Percentiles rank a stretch among this genome's conserved stretches.
These are phyloP conservation scores for Macrophya annulata DNA, from an alignment of 2,888 invertebrate species.

Conservation along the genomic window DNA sequence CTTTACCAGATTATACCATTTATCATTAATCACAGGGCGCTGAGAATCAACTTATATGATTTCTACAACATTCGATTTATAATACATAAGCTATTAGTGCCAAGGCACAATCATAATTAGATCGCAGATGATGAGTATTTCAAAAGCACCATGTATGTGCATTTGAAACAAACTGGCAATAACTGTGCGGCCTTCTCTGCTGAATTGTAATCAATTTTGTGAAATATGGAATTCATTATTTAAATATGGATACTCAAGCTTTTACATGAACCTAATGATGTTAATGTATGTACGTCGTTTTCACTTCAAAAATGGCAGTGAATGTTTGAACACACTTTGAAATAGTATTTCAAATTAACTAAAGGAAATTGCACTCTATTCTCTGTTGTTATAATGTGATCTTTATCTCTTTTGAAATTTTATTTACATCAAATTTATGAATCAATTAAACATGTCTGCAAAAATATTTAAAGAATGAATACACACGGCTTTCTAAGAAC, in stretches of 20 bases:
- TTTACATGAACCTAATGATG: not conserved
- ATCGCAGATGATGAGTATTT: not conserved
- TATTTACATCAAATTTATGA: not conserved
- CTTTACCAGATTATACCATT: slow-evolving; percentile 27
- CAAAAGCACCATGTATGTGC: not conserved
- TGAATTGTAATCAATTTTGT: not conserved
- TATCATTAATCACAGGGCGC: slow-evolving; percentile 53
- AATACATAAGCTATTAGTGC: not conserved
- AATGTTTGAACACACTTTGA: not conserved
- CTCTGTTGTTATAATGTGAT: slow-evolving; percentile 11
- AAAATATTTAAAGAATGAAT: not conserved
- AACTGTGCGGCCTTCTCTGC: not conserved
- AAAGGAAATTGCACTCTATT: slow-evolving; percentile 1
- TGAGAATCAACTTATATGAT: not conserved
- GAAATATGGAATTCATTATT: not conserved
- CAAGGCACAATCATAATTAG: slow-evolving; percentile 17
- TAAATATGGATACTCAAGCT: not conserved
- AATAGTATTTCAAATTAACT: not conserved
- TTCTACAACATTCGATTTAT: slow-evolving; percentile 29
- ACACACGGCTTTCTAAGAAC: not conserved
- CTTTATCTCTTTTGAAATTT: not conserved
- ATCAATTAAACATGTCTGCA: not conserved
- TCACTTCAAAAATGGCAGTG: not conserved
- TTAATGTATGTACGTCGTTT: not conserved
- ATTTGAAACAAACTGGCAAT: not conserved